Evolutionary conservation across 2,888 invertebrate species (phyloP), one percentile per base, ranked within the genome.

Genomic region (Panzeria rudis): DNA sequence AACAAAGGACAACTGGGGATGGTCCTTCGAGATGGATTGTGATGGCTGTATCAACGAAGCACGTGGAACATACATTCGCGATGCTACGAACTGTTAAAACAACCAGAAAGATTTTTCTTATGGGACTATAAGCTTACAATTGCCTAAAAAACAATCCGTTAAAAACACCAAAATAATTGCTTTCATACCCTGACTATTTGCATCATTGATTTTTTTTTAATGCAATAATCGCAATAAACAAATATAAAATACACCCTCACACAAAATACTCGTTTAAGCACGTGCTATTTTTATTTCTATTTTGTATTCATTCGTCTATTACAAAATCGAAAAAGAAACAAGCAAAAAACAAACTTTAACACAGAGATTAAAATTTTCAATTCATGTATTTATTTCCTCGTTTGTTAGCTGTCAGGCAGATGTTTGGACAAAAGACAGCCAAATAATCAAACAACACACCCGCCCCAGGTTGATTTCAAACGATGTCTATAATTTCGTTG

Each of bases 381-480:
- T 59, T 66, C 50, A 66, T 73, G 76, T 41, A 78, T 82, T 82
- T 73, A 78, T 75, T 85, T 85, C 84, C 84, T 85, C 62, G 69
- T 78, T 82, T 73, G 82, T 52, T 64, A 59, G 56, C 68, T 73
- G 81, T 62, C 77, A 69, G 69, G 32, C 59, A 32, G 32, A 59
- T 15, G 35, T 38, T 64, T n/a, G 44, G 47, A 71, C 62, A 59
- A 13, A 64, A 80, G 41, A 50, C 64, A 66, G 32, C 23, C n/a
- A 56, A 73, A 69, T 17, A 66, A 56, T 2, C n/a, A 56, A 44
- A 32, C 5, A 38, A 38, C 0, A 56, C 72, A 56, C 56, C 38
- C 80, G 80, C 80, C 73, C 66, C 59, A 61, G 73, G 80, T 80
- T 66, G 38, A 50, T 59, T 68, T 52, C 73, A 80, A 68, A 59